Evolutionary conservation across 2,113 vertebrate genomes (phyloP), one percentile per base, ranked within the genome.

Genomic region (Noctilio leporinus): DNA sequence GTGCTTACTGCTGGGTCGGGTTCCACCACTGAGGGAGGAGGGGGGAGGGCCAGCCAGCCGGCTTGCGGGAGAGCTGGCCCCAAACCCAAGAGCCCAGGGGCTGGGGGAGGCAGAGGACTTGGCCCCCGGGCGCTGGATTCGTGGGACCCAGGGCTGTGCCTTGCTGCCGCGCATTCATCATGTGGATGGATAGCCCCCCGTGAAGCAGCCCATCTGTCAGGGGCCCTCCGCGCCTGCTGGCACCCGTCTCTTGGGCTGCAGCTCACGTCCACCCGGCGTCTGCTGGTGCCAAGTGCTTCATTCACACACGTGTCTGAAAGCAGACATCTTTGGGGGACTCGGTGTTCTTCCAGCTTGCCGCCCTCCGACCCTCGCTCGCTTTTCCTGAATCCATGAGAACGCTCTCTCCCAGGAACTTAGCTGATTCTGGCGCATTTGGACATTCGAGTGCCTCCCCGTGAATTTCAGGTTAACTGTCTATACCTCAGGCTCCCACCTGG

Each of bases 1-100:
- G 95, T n/a, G 35, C 96, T 94, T 95, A 91, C 91, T 2, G 12
- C 51, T 11, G 87, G 97, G 97, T 97, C 98, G 97, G 76, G 70
- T 96, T 97, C 96, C 95, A 82, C 19, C 0, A 95, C 59, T n/a
- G 35, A 11, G 47, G 89, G 81, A n/a, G 5, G 59, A 2, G 73
- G 62, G 26, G 76, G 53, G 70, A 53, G 96, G 76, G 49, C 47
- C 57, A 33, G 64, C 69, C 64, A 51, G 93, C 16, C 2, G 0
- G 7, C 28, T 28, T 0, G 51, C 81, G 81, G 38, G 55, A 59
- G 55, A 51, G n/a, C 70, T 15, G 47, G 55, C 93, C 95, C 38
- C 72, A 38, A 73, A 49, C 26, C 47, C 49, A 38, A 1, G 40
- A n/a, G n/a, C n/a, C n/a, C n/a, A 81, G 43, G 26, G 64, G 62